phyloP scores from a whole-genome alignment of 2,888 invertebrate genomes.

The Heteromyza rotundicornis region DNA sequence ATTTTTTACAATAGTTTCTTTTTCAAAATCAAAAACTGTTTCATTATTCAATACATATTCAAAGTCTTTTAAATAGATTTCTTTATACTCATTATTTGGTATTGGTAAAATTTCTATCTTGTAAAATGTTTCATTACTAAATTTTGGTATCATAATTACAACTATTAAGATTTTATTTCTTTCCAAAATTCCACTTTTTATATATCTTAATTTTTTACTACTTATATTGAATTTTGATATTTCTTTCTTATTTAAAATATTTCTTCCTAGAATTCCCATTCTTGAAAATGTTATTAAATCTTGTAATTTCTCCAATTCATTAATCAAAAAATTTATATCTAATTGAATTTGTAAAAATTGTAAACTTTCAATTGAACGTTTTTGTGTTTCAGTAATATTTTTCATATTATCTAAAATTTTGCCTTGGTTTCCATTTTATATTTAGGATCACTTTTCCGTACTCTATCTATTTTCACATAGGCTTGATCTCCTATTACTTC shows the following conservation, averaged over 20 bases:
- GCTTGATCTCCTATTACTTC: background rate
- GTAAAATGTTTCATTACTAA: background rate
- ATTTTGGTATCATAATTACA: background rate
- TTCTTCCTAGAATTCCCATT: too few relatives aligned
- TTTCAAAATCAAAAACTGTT: too few relatives aligned
- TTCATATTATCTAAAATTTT: background rate
- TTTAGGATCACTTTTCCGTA: constrained; percentile 11
- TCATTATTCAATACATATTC: too few relatives aligned
- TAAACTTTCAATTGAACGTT: too few relatives aligned
- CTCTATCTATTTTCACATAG: constrained; percentile 4
- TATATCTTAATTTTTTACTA: background rate
- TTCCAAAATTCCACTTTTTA: background rate
- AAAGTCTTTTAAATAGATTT: too few relatives aligned
- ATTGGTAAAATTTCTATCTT: background rate
- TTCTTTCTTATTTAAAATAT: background rate
- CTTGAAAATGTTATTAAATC: too few relatives aligned
- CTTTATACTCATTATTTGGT: too few relatives aligned
- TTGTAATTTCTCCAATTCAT: too few relatives aligned
- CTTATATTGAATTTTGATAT: background rate
- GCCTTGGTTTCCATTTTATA: constrained; percentile 9
- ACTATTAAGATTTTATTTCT: background rate
- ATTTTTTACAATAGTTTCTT: too few relatives aligned
- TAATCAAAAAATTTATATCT: too few relatives aligned
- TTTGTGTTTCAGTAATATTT: too few relatives aligned
- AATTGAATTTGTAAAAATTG: too few relatives aligned